Evolutionary conservation across 1,140 invertebrate species (phyloP).

Genomic region (Cydia fagiglandana): DNA sequence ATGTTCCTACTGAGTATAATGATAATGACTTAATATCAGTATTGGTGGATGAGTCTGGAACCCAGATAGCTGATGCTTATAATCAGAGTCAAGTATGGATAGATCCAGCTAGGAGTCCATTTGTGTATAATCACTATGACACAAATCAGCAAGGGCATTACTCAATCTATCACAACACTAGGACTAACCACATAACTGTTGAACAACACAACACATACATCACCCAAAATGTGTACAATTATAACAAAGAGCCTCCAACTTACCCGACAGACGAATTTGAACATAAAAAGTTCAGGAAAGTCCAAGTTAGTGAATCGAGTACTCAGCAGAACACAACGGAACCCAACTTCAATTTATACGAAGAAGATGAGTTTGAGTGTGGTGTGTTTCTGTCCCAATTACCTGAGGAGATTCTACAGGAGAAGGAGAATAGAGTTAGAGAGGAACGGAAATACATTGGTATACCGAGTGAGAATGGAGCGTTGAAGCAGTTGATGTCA

Average conservation of each 20-base stretch:
- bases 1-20: constrained; percentile 34
- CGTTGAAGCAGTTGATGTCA: constrained; percentile 70
- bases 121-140: constrained; percentile 60
- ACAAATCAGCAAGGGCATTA: constrained; percentile 46
- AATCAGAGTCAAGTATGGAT: constrained; percentile 67
- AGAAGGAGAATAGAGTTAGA: constrained; percentile 50
- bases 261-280: constrained; percentile 54
- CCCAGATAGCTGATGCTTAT: constrained; percentile 45
- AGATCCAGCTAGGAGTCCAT: constrained; percentile 61
- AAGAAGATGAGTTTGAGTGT: constrained; percentile 61
- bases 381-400: constrained; percentile 56
- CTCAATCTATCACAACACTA: constrained; percentile 45
- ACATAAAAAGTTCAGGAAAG: constrained; percentile 55
- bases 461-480: constrained; percentile 57
- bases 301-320: constrained; percentile 30
- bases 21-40: constrained; percentile 41
- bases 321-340: constrained; percentile 36
- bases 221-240: constrained; percentile 65
- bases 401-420: constrained; percentile 58
- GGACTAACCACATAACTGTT: constrained; percentile 53
- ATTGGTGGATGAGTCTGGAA: constrained; percentile 41
- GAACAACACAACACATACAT: constrained; percentile 65
- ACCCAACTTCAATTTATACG: constrained; percentile 45
- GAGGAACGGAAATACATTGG: constrained; percentile 52
- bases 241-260: constrained; percentile 47